Percentiles rank a stretch among this genome's conserved stretches.
These are phyloP conservation scores for Branchinecta sandiegonensis DNA, from an alignment of 2,888 invertebrate species.

Conservation along the genomic window DNA sequence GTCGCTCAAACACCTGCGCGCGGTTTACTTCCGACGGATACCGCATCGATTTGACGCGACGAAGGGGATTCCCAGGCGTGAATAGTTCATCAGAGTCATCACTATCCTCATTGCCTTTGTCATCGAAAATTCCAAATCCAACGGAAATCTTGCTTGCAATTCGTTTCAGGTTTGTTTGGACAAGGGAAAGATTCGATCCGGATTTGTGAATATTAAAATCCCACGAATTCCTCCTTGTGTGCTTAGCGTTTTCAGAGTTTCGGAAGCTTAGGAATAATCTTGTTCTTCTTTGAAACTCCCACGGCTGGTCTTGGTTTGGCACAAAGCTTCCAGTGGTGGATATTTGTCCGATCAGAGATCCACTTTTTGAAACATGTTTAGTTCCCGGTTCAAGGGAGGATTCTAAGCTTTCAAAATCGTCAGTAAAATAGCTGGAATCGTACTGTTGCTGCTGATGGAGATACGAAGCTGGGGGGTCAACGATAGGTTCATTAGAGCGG, in stretches of 20 bases:
- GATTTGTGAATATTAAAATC: constrained; percentile 5
- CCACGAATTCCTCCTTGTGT: constrained; percentile 4
- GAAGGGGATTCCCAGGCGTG: background rate
- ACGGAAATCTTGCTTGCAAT: constrained; percentile 9
- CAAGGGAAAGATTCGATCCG: constrained; percentile 7
- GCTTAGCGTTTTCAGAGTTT: background rate
- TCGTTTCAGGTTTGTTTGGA: constrained; percentile 3
- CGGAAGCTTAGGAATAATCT: background rate
- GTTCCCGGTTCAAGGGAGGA: background rate
- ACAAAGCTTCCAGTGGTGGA: constrained; percentile 6
- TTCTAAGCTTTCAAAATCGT: constrained; percentile 1
- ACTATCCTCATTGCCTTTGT: background rate
- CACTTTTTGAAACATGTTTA: background rate
- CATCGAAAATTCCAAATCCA: constrained; percentile 9
- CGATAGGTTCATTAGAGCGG: no score
- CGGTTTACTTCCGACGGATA: background rate
- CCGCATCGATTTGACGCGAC: background rate
- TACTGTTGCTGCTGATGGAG: background rate
- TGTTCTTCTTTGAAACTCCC: background rate
- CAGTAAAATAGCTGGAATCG: constrained; percentile 14
- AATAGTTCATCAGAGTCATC: background rate
- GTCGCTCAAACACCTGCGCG: background rate
- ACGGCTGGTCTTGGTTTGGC: background rate
- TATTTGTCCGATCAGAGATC: constrained; percentile 6
- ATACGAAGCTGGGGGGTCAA: no score